Evolutionary conservation across 2,797 vertebrate genomes (phyloP), one percentile per base, ranked within the genome.

Genomic region (Anolis apletophallus): DNA sequence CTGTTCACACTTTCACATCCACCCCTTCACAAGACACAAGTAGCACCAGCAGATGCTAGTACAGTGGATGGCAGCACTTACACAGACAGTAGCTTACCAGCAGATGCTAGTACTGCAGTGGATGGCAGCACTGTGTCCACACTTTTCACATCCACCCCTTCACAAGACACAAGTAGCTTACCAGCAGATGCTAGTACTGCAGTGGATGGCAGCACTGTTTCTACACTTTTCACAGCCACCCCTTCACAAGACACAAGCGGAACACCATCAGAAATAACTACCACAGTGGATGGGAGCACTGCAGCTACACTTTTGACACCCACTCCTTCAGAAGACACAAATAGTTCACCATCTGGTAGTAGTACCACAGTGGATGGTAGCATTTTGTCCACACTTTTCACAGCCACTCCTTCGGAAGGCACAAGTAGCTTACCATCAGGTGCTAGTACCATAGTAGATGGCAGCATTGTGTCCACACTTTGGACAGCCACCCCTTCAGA

Each of bases 141-240:
- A 34, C 12, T 6, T 3, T 36, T 19, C 32, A 36, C n/a, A 71
- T 10, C 11, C 7, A n/a, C 7, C 9, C 11, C n/a, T 14, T 32
- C 32, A 5, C 13, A 34, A 36, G n/a, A 32, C 5, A 50, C 52
- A 7, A 50, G 0, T 1, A 29, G 5, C 0, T 7, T 13, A 5
- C 36, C 21, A 46, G 26, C 3, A 10, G 23, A 17, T 2, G 26
- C 4, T 19, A 59, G 52, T 2, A 34, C 17, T 14, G 19, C 19
- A 36, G 29, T 7, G 19, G 34, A 16, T 16, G 29, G 40, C 3
- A 61, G 21, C 32, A 61, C 5, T 29, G 11, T 26, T 3, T 2
- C 2, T 3, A 6, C 55, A 21, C 5, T 11, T 34, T 36, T 54
- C 8, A n/a, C 50, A 76, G 9, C 23, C 13, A 29, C 16, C 14